These are phyloP conservation scores for Microcebus murinus DNA, from an alignment of 2,113 vertebrate genomes.

Conservation along the genomic window DNA sequence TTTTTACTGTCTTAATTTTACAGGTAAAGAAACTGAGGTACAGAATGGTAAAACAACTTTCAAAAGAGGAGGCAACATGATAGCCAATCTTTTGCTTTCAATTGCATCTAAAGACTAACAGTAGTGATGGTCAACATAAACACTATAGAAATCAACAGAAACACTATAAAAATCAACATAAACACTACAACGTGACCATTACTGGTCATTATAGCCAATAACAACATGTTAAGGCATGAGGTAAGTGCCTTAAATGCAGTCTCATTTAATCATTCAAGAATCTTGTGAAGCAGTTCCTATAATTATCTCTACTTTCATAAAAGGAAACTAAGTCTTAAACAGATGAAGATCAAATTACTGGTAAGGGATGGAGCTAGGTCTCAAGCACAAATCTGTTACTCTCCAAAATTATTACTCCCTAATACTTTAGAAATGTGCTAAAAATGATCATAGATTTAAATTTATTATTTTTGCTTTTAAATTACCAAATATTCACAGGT, in stretches of 20 bases:
- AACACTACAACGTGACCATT: not conserved
- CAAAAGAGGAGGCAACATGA: not conserved
- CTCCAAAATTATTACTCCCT: not conserved
- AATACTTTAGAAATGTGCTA: not conserved
- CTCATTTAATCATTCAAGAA: not conserved
- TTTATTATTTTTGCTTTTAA: not conserved
- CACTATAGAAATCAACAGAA: not conserved
- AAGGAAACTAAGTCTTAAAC: not conserved
- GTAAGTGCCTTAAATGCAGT: not conserved
- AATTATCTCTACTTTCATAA: not conserved
- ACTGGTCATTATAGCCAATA: not conserved
- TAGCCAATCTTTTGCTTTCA: not conserved
- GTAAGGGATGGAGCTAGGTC: not conserved
- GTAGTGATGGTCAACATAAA: not conserved
- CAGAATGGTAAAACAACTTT: not conserved
- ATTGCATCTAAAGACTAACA: not conserved
- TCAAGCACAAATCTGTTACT: not conserved
- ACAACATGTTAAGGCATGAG: not conserved
- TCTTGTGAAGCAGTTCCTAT: not conserved
- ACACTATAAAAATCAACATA: not conserved
- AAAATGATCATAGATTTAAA: not conserved
- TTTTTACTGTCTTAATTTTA: not conserved
- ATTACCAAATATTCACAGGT: not conserved
- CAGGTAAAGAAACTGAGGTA: not conserved
- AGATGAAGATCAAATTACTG: not conserved